Evolutionary conservation across 1,140 invertebrate species (phyloP).

Genomic region (Sitobion miscanthi): DNA sequence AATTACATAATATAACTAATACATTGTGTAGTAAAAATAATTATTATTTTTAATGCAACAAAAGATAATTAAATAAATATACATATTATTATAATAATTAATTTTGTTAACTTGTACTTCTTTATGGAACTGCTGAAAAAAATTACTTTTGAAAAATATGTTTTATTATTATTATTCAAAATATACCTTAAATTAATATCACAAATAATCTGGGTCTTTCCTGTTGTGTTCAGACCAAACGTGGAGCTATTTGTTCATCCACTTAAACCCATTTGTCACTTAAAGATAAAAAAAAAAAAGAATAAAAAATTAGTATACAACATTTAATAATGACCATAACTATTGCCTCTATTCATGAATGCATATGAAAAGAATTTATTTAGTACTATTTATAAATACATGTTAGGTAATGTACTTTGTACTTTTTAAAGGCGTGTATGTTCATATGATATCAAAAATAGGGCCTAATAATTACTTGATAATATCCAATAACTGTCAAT

Average conservation of each 20-base stretch:
- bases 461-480: too few relatives aligned
- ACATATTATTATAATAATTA: background rate
- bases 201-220: constrained; percentile 33
- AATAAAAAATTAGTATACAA: background rate
- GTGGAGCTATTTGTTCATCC: constrained; percentile 5
- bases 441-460: constrained; percentile 6
- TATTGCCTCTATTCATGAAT: background rate
- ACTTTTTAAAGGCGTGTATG: background rate
- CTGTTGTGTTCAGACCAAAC: background rate
- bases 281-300: background rate
- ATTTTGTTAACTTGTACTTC: background rate
- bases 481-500: too few relatives aligned
- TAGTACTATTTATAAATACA: background rate
- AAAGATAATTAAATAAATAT: background rate
- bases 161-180: background rate
- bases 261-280: constrained; percentile 43
- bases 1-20: background rate
- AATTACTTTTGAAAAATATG: too few relatives aligned
- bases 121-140: constrained; percentile 24
- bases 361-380: background rate
- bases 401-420: background rate
- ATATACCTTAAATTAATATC: constrained; percentile 48
- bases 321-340: background rate
- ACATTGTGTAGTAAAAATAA: background rate
- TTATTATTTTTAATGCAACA: background rate